Conservation (phyloP, 1,140 invertebrate genomes). For the Dendrolimus kikuchii region DNA sequence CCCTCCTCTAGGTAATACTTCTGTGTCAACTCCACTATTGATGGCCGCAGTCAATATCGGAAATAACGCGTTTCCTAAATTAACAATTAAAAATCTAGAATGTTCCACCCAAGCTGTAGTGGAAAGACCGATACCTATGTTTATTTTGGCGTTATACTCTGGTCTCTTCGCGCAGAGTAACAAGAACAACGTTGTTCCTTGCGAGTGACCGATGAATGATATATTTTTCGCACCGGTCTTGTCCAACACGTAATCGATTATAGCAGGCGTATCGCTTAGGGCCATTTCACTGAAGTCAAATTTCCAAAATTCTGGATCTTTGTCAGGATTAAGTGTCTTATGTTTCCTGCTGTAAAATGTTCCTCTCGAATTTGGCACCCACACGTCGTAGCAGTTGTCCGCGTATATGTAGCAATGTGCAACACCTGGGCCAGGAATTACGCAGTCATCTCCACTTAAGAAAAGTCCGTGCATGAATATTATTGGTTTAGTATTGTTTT, state of each 20-base stretch:
- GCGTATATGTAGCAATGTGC: slow-evolving; percentile 21
- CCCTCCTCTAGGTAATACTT: slow-evolving; percentile 13
- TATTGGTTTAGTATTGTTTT: slow-evolving; percentile 2
- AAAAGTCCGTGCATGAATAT: slow-evolving; percentile 21
- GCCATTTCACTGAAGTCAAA: slow-evolving; percentile 62
- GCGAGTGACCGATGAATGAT: slow-evolving; percentile 78
- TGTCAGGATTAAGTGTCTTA: slow-evolving; percentile 71
- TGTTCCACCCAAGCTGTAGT: slow-evolving; percentile 55
- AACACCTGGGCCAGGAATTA: slow-evolving; percentile 17
- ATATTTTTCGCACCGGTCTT: slow-evolving; percentile 70
- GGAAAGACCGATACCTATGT: slow-evolving; percentile 62
- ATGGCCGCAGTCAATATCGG: slow-evolving; percentile 2
- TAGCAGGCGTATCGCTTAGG: slow-evolving; percentile 12
- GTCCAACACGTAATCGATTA: slow-evolving; percentile 68
- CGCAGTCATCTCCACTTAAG: slow-evolving; percentile 21
- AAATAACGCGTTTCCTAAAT: slow-evolving; percentile 4
- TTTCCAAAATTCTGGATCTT: slow-evolving; percentile 73
- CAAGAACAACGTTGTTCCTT: slow-evolving; percentile 74
- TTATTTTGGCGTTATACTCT: slow-evolving; percentile 70
- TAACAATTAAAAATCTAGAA: slow-evolving; percentile 18
- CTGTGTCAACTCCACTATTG: slow-evolving; percentile 1
- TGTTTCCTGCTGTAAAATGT: slow-evolving; percentile 78
- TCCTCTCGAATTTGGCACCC: slow-evolving; percentile 78
- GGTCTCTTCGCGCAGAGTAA: slow-evolving; percentile 51
- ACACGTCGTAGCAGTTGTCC: slow-evolving; percentile 73